Evolutionary conservation across 2,888 invertebrate genomes (phyloP).

Genomic region (Diplazon laetatorius): DNA sequence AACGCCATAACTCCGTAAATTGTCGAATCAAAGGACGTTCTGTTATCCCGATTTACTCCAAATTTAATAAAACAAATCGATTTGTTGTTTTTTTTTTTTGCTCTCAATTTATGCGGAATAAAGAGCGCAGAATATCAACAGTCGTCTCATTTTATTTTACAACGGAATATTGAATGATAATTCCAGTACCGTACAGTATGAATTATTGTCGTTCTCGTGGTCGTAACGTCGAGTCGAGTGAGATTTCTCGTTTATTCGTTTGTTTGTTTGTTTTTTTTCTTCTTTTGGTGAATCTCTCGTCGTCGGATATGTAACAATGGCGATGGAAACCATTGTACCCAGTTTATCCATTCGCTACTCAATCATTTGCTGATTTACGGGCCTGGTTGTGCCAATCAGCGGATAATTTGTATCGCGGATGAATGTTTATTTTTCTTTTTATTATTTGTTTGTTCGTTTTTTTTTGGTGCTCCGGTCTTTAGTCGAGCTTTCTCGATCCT

Average conservation of each 20-base stretch:
- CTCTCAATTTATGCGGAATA: constrained; percentile 10
- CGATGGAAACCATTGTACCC: constrained; percentile 45
- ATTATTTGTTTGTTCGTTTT: no score
- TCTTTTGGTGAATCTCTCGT: constrained; percentile 33
- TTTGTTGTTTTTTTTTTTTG: constrained; percentile 9
- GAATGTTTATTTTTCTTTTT: constrained; percentile 38
- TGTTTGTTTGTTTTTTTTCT: no score
- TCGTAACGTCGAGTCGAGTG: constrained; percentile 34
- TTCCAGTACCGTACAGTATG: constrained; percentile 46
- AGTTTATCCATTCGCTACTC: not conserved
- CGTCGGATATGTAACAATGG: constrained; percentile 49
- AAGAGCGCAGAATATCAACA: constrained; percentile 33
- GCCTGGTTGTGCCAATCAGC: constrained; percentile 38
- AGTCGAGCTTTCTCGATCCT: constrained; percentile 89
- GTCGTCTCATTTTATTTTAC: constrained; percentile 56
- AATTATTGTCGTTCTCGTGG: constrained; percentile 54
- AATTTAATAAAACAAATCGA: constrained; percentile 27
- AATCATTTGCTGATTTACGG: constrained; percentile 21
- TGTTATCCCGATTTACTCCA: not conserved
- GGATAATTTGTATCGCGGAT: constrained; percentile 56
- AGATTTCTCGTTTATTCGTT: constrained; percentile 23
- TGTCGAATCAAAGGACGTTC: not conserved
- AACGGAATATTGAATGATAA: constrained; percentile 56
- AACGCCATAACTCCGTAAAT: constrained; percentile 1
- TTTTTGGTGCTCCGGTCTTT: constrained; percentile 72